phyloP scores from a whole-genome alignment of 1,140 invertebrate species.

The Sitophilus oryzae region DNA sequence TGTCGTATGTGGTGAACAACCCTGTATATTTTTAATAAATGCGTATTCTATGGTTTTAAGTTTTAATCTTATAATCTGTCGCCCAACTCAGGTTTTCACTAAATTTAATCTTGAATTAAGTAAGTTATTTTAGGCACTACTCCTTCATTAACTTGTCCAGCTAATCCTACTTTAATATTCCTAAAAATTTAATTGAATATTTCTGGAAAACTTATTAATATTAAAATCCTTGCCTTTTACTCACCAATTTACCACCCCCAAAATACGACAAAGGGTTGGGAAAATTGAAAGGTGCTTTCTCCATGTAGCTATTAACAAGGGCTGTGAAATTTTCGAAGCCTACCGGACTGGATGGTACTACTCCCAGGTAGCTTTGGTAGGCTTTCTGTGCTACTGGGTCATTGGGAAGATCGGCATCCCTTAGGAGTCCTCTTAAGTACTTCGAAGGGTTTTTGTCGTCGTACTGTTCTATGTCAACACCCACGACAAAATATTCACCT shows the following conservation, averaged over 20 bases:
- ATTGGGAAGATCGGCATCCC: slow-evolving; percentile 51
- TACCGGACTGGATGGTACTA: slow-evolving; percentile 62
- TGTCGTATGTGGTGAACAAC: too few relatives aligned
- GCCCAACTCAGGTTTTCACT: too few relatives aligned
- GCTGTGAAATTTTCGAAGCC: slow-evolving; percentile 69
- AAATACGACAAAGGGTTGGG: slow-evolving; percentile 66
- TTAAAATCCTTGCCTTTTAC: too few relatives aligned
- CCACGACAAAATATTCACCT: slow-evolving; percentile 87
- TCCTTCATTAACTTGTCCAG: too few relatives aligned
- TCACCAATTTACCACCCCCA: slow-evolving; percentile 67
- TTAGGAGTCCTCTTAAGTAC: slow-evolving; percentile 68
- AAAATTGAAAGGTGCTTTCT: slow-evolving; percentile 78
- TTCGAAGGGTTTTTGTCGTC: slow-evolving; percentile 65
- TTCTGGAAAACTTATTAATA: too few relatives aligned
- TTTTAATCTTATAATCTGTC: too few relatives aligned
- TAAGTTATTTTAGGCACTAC: too few relatives aligned
- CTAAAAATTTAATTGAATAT: too few relatives aligned
- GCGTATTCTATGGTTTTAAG: too few relatives aligned
- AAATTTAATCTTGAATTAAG: too few relatives aligned
- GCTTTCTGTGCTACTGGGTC: slow-evolving; percentile 50
- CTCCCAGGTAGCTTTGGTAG: slow-evolving; percentile 69
- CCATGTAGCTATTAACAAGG: slow-evolving; percentile 71
- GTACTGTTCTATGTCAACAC: slow-evolving; percentile 84
- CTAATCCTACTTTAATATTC: too few relatives aligned
- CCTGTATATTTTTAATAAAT: too few relatives aligned